Conservation (phyloP, 2,113 vertebrate genomes). For the Steatornis caripensis region DNA sequence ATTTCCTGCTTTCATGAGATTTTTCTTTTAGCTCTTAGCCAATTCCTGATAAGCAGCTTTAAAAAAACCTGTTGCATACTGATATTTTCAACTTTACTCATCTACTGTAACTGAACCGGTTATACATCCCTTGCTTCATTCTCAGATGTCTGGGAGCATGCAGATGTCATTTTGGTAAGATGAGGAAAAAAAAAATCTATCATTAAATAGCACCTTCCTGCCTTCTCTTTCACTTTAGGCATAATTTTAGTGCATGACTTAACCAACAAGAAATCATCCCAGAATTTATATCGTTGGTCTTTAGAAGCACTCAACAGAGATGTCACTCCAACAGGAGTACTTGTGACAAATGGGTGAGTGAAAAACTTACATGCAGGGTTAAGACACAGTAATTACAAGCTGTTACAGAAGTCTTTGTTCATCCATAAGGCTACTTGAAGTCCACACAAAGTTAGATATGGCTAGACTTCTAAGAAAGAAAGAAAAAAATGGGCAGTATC, state of each 20-base stretch:
- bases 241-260: conserved; percentile 97
- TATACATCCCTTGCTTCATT: not conserved
- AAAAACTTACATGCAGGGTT: not conserved
- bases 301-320: conserved; percentile 93
- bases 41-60: conserved; percentile 24
- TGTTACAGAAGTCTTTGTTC: not conserved
- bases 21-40: conserved; percentile 11
- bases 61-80: not conserved
- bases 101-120: not conserved
- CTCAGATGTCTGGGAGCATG: not conserved
- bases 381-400: not conserved
- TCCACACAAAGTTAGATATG: not conserved
- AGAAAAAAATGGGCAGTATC: not conserved
- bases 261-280: conserved; percentile 98
- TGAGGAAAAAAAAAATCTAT: not conserved
- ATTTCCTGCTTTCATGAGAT: not conserved
- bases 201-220: not conserved
- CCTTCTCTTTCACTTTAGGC: conserved; percentile 72
- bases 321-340: conserved; percentile 87
- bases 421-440: not conserved
- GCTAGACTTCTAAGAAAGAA: not conserved
- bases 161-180: not conserved
- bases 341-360: conserved; percentile 92
- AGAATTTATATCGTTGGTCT: conserved; percentile 96
- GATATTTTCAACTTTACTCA: not conserved